Base-by-base conservation (phyloP, 2,113 vertebrate genomes). In the Lota lota region DNA sequence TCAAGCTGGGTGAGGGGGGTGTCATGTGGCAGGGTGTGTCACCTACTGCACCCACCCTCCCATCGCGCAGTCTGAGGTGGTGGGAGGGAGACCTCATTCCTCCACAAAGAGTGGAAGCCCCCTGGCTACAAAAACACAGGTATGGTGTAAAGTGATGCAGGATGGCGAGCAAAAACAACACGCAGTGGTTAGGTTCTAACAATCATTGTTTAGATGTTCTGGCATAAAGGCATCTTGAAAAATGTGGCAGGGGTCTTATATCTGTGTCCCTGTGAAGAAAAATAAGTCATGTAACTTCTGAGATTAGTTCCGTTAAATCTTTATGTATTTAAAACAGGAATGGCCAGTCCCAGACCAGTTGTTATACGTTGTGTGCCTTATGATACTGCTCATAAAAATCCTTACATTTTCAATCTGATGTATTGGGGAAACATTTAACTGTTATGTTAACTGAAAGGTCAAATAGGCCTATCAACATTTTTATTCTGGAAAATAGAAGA, bases 1-100 rank as follows among this genome's bases (percentile, higher is more conserved):
- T 21, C 66, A 22, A 58, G 59, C 40, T 0, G 40, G 40, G 64
- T 19, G 22, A 53, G 33, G 47, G 12, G 40, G 65, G 68, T 77
- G 79, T 86, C 83, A 79, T 86, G 60, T 70, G 53, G 22, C 72
- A 80, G 77, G 80, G 80, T 66, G 82, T 84, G 70, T 24, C 83
- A 62, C 11, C 40, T 47, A 2, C 14, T 12, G 53, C 53, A 16
- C 53, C 53, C 53, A n/a, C 14, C 53, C 53, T 16, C 53, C 54
- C 54, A 58, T 70, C 66, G 66, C 59, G 22, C 16, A 22, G 33
- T 76, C 24, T 57, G 47, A 68, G 8, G 65, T 73, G 68, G 14
- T 72, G 72, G 28, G 17, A 16, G 20, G 56, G 63, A 81, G 80
- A 85, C 82, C 76, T 79, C 15, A 66, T 82, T 83, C 80, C 69